phyloP scores from a whole-genome alignment of 2,888 invertebrate genomes.

The Meiosimyza decipiens region DNA sequence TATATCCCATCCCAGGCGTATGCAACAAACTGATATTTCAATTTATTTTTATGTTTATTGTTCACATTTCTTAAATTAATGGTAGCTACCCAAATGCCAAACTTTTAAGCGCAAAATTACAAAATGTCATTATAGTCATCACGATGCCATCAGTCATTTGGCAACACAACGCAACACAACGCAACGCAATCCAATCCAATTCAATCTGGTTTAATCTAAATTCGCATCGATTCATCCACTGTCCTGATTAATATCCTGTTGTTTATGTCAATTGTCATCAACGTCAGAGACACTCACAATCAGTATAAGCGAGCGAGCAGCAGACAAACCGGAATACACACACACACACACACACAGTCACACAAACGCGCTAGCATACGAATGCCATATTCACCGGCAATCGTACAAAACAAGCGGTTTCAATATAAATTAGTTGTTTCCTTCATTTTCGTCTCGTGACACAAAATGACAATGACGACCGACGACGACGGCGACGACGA shows the following conservation, averaged over 20 bases:
- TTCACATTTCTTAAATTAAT: too few species aligned
- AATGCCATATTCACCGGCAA: constrained; percentile 14
- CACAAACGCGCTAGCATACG: constrained; percentile 18
- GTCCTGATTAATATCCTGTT: constrained; percentile 26
- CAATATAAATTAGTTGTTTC: constrained; percentile 21
- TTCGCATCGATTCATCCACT: constrained; percentile 11
- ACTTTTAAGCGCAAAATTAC: too few species aligned
- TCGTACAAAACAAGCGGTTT: constrained; percentile 16
- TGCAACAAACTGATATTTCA: too few species aligned
- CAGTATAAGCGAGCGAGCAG: constrained; percentile 45
- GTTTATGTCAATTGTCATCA: constrained; percentile 20
- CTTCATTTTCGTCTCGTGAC: constrained; percentile 3
- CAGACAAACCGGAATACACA: constrained; percentile 19
- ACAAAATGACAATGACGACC: too few species aligned
- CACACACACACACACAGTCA: constrained; percentile 27
- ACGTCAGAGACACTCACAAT: constrained; percentile 26
- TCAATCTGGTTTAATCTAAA: not conserved
- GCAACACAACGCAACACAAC: too few species aligned
- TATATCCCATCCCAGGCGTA: too few species aligned
- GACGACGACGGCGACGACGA: not conserved
- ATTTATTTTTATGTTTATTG: too few species aligned
- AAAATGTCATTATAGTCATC: too few species aligned
- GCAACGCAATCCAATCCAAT: too few species aligned
- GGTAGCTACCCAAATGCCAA: too few species aligned
- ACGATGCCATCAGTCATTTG: too few species aligned